These are phyloP conservation scores for Drosophila multiciliata DNA, from an alignment of 2,888 invertebrate genomes.

Conservation along the genomic window DNA sequence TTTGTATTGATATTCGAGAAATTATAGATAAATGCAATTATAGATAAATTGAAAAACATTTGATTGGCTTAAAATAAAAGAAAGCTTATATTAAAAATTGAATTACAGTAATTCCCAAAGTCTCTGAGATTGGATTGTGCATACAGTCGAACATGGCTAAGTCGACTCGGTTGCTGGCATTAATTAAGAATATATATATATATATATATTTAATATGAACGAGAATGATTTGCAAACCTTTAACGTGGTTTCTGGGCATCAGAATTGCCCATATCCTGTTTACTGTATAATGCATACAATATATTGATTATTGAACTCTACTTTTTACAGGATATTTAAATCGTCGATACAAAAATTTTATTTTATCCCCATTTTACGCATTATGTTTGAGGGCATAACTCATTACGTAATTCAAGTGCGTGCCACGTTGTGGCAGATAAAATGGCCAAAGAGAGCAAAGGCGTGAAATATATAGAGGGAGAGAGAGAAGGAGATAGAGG, in stretches of 20 bases:
- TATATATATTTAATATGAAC: neutral
- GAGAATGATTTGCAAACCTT: too few species aligned
- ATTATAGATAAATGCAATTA: neutral
- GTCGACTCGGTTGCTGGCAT: neutral
- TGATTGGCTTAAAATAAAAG: neutral
- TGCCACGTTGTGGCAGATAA: constrained; percentile 27
- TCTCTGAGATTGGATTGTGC: neutral
- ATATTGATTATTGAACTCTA: neutral
- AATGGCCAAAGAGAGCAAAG: constrained; percentile 14
- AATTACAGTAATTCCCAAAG: fast-evolving
- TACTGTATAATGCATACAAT: neutral
- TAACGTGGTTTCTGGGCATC: neutral
- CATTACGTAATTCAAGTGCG: constrained; percentile 66
- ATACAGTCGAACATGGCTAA: neutral
- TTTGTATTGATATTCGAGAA: neutral
- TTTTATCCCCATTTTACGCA: constrained; percentile 8
- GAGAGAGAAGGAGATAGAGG: neutral
- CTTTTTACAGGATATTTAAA: neutral
- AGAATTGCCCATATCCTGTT: neutral
- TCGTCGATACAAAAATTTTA: neutral
- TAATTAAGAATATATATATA: neutral
- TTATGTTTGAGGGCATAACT: constrained; percentile 54
- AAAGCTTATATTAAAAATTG: neutral
- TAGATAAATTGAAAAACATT: too few species aligned
- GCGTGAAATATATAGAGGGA: constrained; percentile 1